Conservation (phyloP, 1,140 invertebrate genomes). For the Lethocerus indicus region DNA sequence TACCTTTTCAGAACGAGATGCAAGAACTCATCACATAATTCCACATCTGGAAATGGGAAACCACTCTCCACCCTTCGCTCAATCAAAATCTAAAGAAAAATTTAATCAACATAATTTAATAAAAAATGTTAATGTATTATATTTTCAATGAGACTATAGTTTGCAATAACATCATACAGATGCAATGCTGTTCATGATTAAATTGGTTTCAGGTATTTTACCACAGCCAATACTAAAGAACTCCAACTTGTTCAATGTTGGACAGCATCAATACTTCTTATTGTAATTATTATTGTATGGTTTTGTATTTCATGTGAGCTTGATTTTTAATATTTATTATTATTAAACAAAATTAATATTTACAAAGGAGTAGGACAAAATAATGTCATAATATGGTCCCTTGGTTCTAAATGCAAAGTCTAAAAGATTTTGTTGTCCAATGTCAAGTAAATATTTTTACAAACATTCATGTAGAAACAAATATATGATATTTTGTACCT, state of each 20-base stretch:
- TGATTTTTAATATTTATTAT: not conserved
- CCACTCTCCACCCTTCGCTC: not conserved
- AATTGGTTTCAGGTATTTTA: not conserved
- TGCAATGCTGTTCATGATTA: not conserved
- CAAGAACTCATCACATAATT: slow-evolving; percentile 4
- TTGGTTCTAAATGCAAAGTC: not conserved
- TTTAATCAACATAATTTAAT: not conserved
- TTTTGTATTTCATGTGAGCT: not conserved
- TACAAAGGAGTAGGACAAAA: not conserved
- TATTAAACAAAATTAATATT: not conserved
- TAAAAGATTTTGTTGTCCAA: not conserved
- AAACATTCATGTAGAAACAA: not conserved
- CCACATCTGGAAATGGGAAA: not conserved
- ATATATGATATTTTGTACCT: slow-evolving; percentile 6
- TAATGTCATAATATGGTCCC: not conserved
- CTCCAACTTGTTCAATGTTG: not conserved
- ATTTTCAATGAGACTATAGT: not conserved
- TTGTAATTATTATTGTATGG: no score
- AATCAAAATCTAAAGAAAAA: not conserved
- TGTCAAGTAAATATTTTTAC: not conserved
- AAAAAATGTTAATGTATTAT: not conserved
- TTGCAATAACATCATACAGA: not conserved
- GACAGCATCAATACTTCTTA: no score
- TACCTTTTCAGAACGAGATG: not conserved
- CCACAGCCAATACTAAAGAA: not conserved